phyloP scores from a whole-genome alignment of 2,113 vertebrate genomes.

The Heterochromis multidens region DNA sequence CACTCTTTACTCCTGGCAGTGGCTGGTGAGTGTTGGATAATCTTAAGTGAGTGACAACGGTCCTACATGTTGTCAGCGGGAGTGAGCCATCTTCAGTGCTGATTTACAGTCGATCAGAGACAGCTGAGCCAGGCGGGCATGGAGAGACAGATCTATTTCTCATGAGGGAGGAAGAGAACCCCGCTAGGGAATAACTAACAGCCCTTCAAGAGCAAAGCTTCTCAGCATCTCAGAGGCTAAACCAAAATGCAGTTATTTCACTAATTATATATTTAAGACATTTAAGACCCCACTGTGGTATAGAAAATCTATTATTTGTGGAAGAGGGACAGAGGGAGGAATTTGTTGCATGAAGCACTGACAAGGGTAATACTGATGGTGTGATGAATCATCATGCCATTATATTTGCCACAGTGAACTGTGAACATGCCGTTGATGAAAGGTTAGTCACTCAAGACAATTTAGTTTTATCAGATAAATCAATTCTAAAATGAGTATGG shows the following conservation, averaged over 20 bases:
- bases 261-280: not conserved
- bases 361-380: not conserved
- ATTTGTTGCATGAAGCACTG: not conserved
- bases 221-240: not conserved
- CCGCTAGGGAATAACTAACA: not conserved
- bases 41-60: constrained; percentile 58
- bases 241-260: not conserved
- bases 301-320: constrained; percentile 35
- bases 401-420: not conserved
- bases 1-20: not conserved
- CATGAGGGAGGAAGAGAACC: not conserved
- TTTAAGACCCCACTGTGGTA: not conserved
- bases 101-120: constrained; percentile 45
- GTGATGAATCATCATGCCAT: not conserved
- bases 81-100: constrained; percentile 17
- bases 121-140: not conserved
- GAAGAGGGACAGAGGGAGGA: not conserved
- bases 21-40: not conserved
- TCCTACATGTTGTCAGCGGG: constrained; percentile 41
- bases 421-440: not conserved
- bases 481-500: too few species aligned
- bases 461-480: too few species aligned
- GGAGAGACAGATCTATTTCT: not conserved
- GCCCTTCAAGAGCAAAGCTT: not conserved
- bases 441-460: not conserved